These are phyloP conservation scores for Scelioninae gen. 1 DNA, from an alignment of 2,888 invertebrate genomes.

Conservation along the genomic window DNA sequence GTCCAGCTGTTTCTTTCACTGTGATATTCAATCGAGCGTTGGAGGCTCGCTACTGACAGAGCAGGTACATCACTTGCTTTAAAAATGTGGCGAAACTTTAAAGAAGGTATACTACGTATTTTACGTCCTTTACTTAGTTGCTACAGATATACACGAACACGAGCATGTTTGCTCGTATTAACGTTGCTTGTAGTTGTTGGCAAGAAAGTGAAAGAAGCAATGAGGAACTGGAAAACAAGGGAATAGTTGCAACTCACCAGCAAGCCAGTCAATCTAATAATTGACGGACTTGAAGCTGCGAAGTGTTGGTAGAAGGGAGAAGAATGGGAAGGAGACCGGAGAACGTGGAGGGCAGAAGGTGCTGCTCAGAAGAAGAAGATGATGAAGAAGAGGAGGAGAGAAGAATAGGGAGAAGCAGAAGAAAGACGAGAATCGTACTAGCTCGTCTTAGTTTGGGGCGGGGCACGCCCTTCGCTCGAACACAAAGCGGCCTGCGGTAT, in stretches of 20 bases:
- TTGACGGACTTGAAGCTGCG: slow-evolving; percentile 57
- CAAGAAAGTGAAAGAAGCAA: slow-evolving; percentile 68
- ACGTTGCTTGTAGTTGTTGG: slow-evolving; percentile 33
- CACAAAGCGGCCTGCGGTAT: slow-evolving; percentile 85
- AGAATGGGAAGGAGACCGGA: slow-evolving; percentile 43
- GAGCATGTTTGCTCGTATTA: slow-evolving; percentile 43
- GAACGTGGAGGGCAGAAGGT: slow-evolving; percentile 68
- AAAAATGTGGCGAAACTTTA: slow-evolving; percentile 60
- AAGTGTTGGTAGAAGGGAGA: slow-evolving; percentile 42
- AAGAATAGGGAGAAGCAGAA: slow-evolving; percentile 42
- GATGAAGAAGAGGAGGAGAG: slow-evolving; percentile 27
- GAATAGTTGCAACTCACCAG: slow-evolving; percentile 65
- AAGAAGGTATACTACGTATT: slow-evolving; percentile 47
- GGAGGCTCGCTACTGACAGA: slow-evolving; percentile 45
- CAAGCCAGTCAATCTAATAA: slow-evolving; percentile 67
- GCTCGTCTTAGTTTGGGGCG: slow-evolving; percentile 80
- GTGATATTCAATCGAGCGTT: slow-evolving; percentile 47
- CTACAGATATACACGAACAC: slow-evolving; percentile 39
- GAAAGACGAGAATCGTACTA: slow-evolving; percentile 69
- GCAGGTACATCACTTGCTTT: slow-evolving; percentile 36
- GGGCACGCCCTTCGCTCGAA: slow-evolving; percentile 85
- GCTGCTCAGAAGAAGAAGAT: slow-evolving; percentile 50
- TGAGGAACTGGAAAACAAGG: slow-evolving; percentile 67
- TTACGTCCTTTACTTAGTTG: slow-evolving; percentile 54
- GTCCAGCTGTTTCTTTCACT: slow-evolving; percentile 44